Percentiles rank a stretch among this genome's conserved stretches.
phyloP scores from a whole-genome alignment of 2,797 vertebrate genomes.

The Silurus lanzhouensis region DNA sequence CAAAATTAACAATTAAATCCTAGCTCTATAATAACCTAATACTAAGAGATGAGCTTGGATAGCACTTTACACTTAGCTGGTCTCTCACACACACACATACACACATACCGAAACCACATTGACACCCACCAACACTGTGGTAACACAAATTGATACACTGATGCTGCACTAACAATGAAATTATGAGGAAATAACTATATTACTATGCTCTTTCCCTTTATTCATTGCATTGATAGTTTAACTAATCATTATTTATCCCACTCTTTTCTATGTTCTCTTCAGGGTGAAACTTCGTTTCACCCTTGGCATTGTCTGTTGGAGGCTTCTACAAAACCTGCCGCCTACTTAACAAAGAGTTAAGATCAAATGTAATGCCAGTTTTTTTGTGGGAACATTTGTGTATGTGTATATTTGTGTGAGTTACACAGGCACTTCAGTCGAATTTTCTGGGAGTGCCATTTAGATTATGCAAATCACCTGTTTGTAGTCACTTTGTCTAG shows the following conservation, averaged over 20 bases:
- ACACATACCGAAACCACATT: neutral
- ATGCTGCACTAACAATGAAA: neutral
- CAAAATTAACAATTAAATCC: neutral
- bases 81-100: too few relatives aligned
- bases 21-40: too few relatives aligned
- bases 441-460: neutral
- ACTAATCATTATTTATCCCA: too few relatives aligned
- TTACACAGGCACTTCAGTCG: neutral
- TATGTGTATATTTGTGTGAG: neutral
- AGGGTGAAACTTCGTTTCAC: too few relatives aligned
- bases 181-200: neutral
- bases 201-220: too few relatives aligned
- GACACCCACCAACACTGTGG: neutral
- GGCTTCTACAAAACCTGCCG: neutral
- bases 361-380: neutral
- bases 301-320: neutral
- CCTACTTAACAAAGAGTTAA: neutral
- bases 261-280: too few relatives aligned
- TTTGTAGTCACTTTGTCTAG: neutral
- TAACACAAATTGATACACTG: too few relatives aligned
- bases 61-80: neutral
- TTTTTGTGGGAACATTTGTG: neutral
- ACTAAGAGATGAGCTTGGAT: too few relatives aligned
- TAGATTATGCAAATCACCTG: constrained; percentile 15
- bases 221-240: too few relatives aligned